A percentile compares a stretch with the other conserved stretches of the same genome.
Conservation (phyloP, 2,113 vertebrate genomes). For the Rynchops niger region DNA sequence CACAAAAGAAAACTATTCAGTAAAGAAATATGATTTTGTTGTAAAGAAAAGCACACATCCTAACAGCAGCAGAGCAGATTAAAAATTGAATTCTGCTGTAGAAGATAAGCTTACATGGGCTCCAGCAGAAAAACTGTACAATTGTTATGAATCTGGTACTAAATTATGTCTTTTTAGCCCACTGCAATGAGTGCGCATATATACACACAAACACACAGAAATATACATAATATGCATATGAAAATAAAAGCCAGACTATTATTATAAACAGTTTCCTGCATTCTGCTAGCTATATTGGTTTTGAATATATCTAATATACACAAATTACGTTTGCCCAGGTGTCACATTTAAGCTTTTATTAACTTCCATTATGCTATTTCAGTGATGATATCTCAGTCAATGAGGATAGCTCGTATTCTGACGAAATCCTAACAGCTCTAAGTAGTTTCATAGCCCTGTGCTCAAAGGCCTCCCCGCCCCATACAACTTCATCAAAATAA, state of each 20-base stretch:
- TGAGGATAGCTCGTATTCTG: neutral
- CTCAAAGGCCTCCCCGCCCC: neutral
- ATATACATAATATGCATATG: neutral
- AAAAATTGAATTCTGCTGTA: constrained; percentile 2
- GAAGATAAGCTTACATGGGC: neutral
- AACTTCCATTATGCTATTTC: neutral
- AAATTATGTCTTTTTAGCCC: neutral
- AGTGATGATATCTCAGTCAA: neutral
- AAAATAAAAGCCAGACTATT: neutral
- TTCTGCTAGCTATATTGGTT: neutral
- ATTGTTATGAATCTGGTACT: neutral
- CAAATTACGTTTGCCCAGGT: neutral
- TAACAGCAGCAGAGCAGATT: constrained; percentile 15
- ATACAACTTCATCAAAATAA: neutral
- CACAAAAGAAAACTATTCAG: neutral
- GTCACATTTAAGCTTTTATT: neutral
- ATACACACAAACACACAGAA: neutral
- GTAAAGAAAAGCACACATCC: neutral
- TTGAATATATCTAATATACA: neutral
- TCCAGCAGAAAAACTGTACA: neutral
- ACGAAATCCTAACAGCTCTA: neutral
- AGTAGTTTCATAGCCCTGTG: neutral
- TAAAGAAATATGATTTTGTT: neutral
- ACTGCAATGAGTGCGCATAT: neutral
- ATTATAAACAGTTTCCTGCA: neutral